Evolutionary conservation across 2,797 vertebrate genomes (phyloP).

Genomic region (Hypotaenidia philippensis): DNA sequence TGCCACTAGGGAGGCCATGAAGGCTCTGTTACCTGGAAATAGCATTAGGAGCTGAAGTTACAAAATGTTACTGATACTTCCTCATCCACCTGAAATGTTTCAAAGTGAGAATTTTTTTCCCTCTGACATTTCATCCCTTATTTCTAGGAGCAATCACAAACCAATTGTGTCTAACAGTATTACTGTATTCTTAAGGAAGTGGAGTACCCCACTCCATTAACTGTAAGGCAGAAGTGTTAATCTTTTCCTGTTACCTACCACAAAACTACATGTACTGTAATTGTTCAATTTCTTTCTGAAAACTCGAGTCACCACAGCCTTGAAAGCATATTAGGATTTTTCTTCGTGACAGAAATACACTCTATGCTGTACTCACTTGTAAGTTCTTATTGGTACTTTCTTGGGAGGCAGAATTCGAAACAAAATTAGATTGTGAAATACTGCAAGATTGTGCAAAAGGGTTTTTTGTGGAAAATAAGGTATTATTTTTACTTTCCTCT

Average conservation of each 20-base stretch:
- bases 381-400: conserved; percentile 52
- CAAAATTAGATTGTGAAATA: conserved; percentile 17
- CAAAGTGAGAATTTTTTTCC: background rate
- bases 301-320: background rate
- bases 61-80: background rate
- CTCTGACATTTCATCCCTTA: background rate
- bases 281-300: conserved; percentile 46
- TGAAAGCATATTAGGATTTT: conserved; percentile 42
- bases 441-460: background rate
- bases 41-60: background rate
- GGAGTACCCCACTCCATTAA: background rate
- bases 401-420: conserved; percentile 11
- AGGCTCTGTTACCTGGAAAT: background rate
- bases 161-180: background rate
- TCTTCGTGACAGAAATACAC: conserved; percentile 59
- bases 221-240: background rate
- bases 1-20: background rate
- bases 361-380: conserved; percentile 20
- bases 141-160: background rate
- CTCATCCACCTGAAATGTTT: background rate
- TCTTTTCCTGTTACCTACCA: background rate
- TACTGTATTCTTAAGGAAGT: background rate
- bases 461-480: background rate
- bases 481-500: background rate
- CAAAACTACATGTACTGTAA: conserved; percentile 21